Percentiles rank a stretch among this genome's conserved stretches.
Evolutionary conservation across 2,113 vertebrate genomes (phyloP).

Genomic region (Cyphomyrus discorhynchus): DNA sequence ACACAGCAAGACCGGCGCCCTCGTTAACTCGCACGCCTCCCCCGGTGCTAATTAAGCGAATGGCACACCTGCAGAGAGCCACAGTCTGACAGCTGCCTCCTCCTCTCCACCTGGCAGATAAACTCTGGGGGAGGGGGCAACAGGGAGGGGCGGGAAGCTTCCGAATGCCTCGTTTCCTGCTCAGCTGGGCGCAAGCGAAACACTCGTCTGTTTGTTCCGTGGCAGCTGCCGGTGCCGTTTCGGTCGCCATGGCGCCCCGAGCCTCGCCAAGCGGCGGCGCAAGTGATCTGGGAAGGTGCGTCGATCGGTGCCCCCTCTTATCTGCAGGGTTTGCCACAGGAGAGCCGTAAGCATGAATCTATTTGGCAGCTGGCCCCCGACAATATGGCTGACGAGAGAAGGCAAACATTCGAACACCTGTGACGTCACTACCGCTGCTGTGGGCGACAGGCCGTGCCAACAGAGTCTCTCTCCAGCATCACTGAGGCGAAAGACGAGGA

Average conservation of each 20-base stretch:
- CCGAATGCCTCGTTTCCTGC: background rate
- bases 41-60: background rate
- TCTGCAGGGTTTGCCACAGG: background rate
- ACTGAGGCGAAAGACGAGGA: background rate
- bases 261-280: background rate
- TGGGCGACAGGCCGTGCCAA: background rate
- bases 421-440: background rate
- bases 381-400: background rate
- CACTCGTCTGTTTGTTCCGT: constrained; percentile 26
- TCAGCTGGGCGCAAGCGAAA: constrained; percentile 15
- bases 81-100: background rate
- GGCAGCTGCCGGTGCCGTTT: constrained; percentile 12
- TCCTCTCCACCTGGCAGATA: background rate
- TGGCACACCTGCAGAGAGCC: background rate
- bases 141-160: background rate
- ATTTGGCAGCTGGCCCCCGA: background rate
- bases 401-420: background rate
- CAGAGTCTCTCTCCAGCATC: background rate
- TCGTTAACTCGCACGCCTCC: background rate
- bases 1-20: background rate
- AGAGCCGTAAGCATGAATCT: background rate
- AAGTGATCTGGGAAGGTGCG: background rate
- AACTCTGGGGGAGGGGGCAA: background rate
- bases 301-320: background rate
- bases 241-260: background rate